Evolutionary conservation across 2,113 vertebrate species (phyloP).

Genomic region (Taxidea taxus): DNA sequence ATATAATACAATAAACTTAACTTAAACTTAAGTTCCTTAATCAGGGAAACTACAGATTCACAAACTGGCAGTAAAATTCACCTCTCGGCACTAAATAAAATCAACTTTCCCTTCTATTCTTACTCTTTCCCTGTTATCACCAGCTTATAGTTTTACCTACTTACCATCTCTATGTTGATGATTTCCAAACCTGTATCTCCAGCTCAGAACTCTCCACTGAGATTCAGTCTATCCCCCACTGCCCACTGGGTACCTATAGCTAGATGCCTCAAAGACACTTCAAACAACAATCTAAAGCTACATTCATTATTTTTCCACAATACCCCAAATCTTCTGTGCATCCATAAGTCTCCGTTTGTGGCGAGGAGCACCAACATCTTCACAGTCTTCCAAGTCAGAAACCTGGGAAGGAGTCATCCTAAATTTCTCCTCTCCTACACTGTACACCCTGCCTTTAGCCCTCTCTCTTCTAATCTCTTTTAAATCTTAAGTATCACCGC

Average conservation of each 20-base stretch:
- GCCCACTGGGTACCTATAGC: neutral
- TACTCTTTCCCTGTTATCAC: neutral
- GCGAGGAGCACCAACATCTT: neutral
- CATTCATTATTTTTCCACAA: neutral
- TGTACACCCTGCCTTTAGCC: neutral
- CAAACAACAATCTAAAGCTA: neutral
- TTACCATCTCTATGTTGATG: neutral
- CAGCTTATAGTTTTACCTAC: neutral
- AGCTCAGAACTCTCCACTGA: neutral
- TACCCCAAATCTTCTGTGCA: neutral
- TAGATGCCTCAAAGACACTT: neutral
- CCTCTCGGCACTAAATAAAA: neutral
- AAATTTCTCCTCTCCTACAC: neutral
- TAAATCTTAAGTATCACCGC: neutral
- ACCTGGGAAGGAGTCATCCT: neutral
- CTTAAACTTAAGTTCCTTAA: neutral
- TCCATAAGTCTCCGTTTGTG: neutral
- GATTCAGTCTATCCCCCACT: neutral
- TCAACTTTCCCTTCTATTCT: neutral
- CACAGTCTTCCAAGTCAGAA: neutral
- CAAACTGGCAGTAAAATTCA: slow-evolving; percentile 21
- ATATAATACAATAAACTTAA: neutral
- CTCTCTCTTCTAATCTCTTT: neutral
- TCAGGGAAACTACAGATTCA: neutral
- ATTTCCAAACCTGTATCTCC: neutral